Percentiles rank a stretch among this genome's conserved stretches.
These are phyloP conservation scores for Temnothorax rugatulus DNA, from an alignment of 2,888 invertebrate genomes.

Conservation along the genomic window DNA sequence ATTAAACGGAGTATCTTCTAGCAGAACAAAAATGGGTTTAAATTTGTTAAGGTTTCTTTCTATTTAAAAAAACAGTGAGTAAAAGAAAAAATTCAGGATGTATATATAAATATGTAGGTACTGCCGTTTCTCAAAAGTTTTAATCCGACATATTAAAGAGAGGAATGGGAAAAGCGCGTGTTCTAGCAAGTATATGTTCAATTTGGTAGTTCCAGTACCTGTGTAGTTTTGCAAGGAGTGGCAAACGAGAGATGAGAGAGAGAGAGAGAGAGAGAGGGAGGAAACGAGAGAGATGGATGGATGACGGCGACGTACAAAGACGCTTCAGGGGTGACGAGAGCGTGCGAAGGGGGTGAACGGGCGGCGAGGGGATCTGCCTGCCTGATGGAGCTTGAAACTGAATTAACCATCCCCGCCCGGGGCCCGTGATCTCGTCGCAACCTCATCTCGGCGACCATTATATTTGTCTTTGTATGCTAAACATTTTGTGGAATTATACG, in stretches of 20 bases:
- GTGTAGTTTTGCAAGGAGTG: conserved; percentile 36
- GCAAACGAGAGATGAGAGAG: conserved; percentile 33
- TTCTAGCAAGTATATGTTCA: conserved; percentile 33
- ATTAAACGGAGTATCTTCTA: background rate
- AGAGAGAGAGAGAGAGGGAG: conserved; percentile 5
- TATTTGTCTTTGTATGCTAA: conserved; percentile 84
- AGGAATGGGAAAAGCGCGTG: background rate
- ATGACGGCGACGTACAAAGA: conserved; percentile 69
- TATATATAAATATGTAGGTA: no score
- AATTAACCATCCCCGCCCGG: conserved; percentile 81
- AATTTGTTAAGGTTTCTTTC: background rate
- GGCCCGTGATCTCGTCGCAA: conserved; percentile 79
- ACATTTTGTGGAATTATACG: conserved; percentile 80
- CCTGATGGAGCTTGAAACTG: conserved; percentile 83
- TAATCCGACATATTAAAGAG: conserved; percentile 1
- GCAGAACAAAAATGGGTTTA: background rate
- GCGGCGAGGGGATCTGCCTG: conserved; percentile 75
- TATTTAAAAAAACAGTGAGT: background rate
- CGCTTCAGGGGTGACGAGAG: conserved; percentile 64
- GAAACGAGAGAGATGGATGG: conserved; percentile 49
- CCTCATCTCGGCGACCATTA: conserved; percentile 82
- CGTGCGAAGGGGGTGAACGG: conserved; percentile 63
- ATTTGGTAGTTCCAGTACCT: conserved; percentile 49
- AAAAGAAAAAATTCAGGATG: background rate
- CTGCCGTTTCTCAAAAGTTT: background rate